Percentiles rank a stretch among this genome's conserved stretches.
Conservation (phyloP, 1,140 invertebrate species). For the Scaptodrosophila lebanonensis region DNA sequence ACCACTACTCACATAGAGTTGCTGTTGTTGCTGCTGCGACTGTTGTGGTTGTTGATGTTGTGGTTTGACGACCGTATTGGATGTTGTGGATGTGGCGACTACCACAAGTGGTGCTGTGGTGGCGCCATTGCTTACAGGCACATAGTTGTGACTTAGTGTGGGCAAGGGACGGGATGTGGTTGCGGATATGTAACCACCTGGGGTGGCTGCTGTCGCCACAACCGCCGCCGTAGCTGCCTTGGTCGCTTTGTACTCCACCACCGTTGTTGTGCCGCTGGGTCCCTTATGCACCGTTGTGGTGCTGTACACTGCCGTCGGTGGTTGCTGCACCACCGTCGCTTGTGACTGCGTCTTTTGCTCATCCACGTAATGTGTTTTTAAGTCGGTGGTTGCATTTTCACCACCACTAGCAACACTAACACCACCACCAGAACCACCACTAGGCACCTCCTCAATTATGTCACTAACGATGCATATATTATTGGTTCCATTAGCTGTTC, state of each 20-base stretch:
- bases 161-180: slow-evolving; percentile 13
- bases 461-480: slow-evolving; percentile 60
- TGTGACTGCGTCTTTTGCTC: neutral
- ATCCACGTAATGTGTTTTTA: too few relatives aligned
- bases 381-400: neutral
- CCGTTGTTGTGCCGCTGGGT: slow-evolving; percentile 71
- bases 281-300: slow-evolving; percentile 75
- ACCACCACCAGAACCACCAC: too few relatives aligned
- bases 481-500: slow-evolving; percentile 3
- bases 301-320: slow-evolving; percentile 44
- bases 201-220: slow-evolving; percentile 3
- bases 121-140: slow-evolving; percentile 23
- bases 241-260: slow-evolving; percentile 71
- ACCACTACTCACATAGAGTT: slow-evolving; percentile 48
- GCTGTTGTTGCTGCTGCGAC: slow-evolving; percentile 11
- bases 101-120: slow-evolving; percentile 7
- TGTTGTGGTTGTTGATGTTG: slow-evolving; percentile 18
- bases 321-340: slow-evolving; percentile 5
- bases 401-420: neutral
- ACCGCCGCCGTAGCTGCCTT: slow-evolving; percentile 17
- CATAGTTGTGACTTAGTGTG: slow-evolving; percentile 24
- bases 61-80: slow-evolving; percentile 15
- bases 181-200: neutral
- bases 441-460: slow-evolving; percentile 56
- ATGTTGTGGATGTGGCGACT: slow-evolving; percentile 6